These are phyloP conservation scores for Ancistrus triradiatus DNA, from an alignment of 2,113 vertebrate species.

Conservation along the genomic window DNA sequence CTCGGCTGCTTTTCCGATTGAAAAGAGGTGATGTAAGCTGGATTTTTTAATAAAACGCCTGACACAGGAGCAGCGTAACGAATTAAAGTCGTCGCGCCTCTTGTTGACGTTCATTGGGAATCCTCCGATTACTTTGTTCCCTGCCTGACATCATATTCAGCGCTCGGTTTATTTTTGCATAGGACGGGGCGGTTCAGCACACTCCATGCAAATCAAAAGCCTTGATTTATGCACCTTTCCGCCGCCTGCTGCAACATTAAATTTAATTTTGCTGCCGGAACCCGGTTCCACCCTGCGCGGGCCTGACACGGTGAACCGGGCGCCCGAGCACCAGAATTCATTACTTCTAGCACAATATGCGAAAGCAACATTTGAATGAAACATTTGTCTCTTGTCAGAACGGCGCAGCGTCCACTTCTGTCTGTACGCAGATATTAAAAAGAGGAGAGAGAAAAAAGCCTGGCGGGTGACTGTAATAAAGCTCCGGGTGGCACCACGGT, in stretches of 20 bases:
- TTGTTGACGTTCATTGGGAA: constrained; percentile 78
- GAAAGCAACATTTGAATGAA: constrained; percentile 98
- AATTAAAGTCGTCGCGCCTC: constrained; percentile 74
- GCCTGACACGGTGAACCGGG: constrained; percentile 86
- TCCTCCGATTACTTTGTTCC: constrained; percentile 86
- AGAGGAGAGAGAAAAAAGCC: constrained; percentile 34
- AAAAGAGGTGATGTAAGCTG: constrained; percentile 72
- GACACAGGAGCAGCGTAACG: constrained; percentile 81
- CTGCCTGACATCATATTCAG: constrained; percentile 84
- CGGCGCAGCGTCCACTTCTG: constrained; percentile 72
- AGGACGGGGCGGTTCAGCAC: constrained; percentile 72
- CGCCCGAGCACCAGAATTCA: constrained; percentile 84
- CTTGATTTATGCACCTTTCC: constrained; percentile 95
- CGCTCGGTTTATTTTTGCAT: constrained; percentile 82
- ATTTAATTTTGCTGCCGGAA: constrained; percentile 95
- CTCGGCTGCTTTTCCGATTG: constrained; percentile 62
- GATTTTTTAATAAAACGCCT: constrained; percentile 88
- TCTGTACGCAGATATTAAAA: constrained; percentile 56
- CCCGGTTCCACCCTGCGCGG: constrained; percentile 65
- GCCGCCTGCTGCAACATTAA: constrained; percentile 85
- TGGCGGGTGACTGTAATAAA: constrained; percentile 62
- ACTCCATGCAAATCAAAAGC: constrained; percentile 94
- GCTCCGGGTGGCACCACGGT: constrained; percentile 27
- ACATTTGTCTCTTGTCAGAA: constrained; percentile 99
- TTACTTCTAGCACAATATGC: constrained; percentile 92